Percentiles rank a stretch among this genome's conserved stretches.
phyloP scores from a whole-genome alignment of 2,113 vertebrate species.

The Axis porcinus region DNA sequence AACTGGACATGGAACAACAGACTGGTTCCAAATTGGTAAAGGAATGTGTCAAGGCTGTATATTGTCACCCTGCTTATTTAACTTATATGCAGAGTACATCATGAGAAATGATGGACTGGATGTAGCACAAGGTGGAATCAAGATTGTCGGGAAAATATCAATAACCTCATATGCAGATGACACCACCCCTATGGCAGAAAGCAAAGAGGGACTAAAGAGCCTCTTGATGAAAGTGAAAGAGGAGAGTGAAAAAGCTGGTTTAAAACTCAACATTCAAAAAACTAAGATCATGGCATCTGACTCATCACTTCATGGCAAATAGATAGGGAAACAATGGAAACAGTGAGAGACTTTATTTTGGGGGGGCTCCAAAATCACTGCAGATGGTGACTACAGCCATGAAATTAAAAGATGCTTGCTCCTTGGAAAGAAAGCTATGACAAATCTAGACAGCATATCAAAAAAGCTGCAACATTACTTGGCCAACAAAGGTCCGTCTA shows the following conservation, averaged over 20 bases:
- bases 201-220: neutral
- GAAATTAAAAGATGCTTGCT: neutral
- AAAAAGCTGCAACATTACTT: neutral
- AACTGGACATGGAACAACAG: neutral
- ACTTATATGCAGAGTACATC: neutral
- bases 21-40: neutral
- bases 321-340: neutral
- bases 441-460: neutral
- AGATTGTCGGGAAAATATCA: fast-evolving
- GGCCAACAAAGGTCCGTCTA: fast-evolving
- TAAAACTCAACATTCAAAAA: neutral
- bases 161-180: neutral
- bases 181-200: neutral
- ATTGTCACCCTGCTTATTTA: neutral
- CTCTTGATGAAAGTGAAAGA: neutral
- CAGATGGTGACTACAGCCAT: neutral
- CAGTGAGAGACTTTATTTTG: neutral
- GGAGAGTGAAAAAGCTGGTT: neutral
- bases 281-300: neutral
- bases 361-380: neutral
- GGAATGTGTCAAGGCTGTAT: fast-evolving
- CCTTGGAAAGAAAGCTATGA: neutral
- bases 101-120: neutral
- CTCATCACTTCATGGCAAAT: neutral
- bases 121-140: neutral